Evolutionary conservation across 2,113 vertebrate genomes (phyloP), one percentile per base, ranked within the genome.

Genomic region (Bubo bubo): DNA sequence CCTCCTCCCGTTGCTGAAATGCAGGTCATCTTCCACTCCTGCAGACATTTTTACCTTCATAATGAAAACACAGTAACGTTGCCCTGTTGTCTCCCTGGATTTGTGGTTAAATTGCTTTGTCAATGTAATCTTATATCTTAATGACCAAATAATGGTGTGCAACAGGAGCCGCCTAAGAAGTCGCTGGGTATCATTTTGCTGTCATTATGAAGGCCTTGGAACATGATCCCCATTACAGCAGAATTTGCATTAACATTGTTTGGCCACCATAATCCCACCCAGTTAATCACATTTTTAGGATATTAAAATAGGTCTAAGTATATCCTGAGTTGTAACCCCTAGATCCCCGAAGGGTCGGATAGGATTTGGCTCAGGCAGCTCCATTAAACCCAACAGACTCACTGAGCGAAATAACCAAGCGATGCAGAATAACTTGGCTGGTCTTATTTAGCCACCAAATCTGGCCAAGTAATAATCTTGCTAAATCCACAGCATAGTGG

Each of bases 21-120:
- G 12, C 32, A 8, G 84, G 47, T 83, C 19, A 1, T 52, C 86
- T 71, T 26, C 82, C 66, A 4, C 85, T 92, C 41, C 59, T 0
- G 0, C 0, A 0, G 83, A 41, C 39, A 9, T 15, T 71, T 85
- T 60, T 22, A 79, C 74, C 53, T 71, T 39, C 2, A 3, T 87
- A 95, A 96, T 96, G 93, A 93, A 93, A 91, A 86, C 70, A 39
- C 49, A 8, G 41, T 39, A n/a, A 45, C 5, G 7, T 49, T 35
- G 67, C 77, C 68, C 67, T 12, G 16, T 58, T 20, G 41, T 68
- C 87, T 68, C 81, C 72, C 68, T n/a, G 92, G 92, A 92, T 96
- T 95, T 96, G 96, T 55, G 94, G 92, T 95, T 71, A 71, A 93
- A 84, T 92, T 81, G 88, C 88, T 92, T 93, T 91, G 95, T 86